Evolutionary conservation across 2,113 vertebrate species (phyloP), one percentile per base, ranked within the genome.

Genomic region (Eubucco bourcierii): DNA sequence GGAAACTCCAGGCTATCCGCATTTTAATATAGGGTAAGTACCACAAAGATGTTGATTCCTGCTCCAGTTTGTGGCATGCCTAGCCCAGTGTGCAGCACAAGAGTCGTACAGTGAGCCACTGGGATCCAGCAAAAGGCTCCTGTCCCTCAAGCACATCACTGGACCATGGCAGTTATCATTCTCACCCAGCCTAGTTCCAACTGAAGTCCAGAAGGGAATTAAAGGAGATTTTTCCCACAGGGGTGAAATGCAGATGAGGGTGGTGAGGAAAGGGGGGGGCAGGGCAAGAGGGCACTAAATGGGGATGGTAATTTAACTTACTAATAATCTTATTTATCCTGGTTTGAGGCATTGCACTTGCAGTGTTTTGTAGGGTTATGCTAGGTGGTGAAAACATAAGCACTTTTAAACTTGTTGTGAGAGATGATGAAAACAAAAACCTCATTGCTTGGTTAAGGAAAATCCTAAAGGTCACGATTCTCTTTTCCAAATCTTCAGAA

Each of bases 401-500:
- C 44, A 64, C 9, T 81, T 92, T 72, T 65, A 6, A 46, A 71
- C 23, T 41, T 93, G 8, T 24, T 87, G 39, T 31, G 39, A 63
- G 50, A 70, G 21, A 80, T 25, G 25, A 53, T 80, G 47, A 89
- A 84, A 76, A 16, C 1, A 0, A 52, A 93, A 94, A 19, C 15
- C 2, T 65, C 27, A 58, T 61, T 27, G 7, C 3, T 50, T 50
- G 47, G 47, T 80, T 58, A 63, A 76, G 0, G 2, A 3, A 56
- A 70, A 58, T 19, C 66, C 9, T 64, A 84, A 59, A 47, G 31
- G 19, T 63, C 33, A n/a, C 6, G 0, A 66, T 74, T 76, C 81
- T 74, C 5, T 82, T 73, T 85, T 64, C 63, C 28, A 67, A 34
- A 56, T 83, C 89, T 82, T 87, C 46, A 77, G 71, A 47, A 61